Percentiles rank a stretch among this genome's conserved stretches.
Conservation (phyloP, 2,888 invertebrate species). For the Listrodromus nycthemerus region DNA sequence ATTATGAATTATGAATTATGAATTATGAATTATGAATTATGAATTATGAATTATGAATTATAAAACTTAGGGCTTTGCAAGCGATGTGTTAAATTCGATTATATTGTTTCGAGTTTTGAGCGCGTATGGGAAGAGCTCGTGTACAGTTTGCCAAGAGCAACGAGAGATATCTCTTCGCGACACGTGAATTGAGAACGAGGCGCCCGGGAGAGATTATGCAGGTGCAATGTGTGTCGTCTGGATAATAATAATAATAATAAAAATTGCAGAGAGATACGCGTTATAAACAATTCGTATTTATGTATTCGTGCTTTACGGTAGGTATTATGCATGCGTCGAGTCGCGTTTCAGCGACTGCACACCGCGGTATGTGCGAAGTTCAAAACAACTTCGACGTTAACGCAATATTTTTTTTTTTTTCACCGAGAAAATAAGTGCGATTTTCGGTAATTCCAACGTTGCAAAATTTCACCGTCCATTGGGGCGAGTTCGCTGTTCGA, state of each 20-base stretch:
- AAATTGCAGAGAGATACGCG: background rate
- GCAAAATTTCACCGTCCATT: background rate
- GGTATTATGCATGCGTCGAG: background rate
- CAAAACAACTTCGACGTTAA: background rate
- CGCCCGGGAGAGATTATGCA: slow-evolving; percentile 42
- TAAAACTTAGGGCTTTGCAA: too few relatives aligned
- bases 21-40: too few relatives aligned
- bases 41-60: too few relatives aligned
- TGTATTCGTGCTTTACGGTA: background rate
- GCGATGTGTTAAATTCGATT: background rate
- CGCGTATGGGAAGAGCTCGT: slow-evolving; percentile 1
- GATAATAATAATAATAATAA: slow-evolving; percentile 5
- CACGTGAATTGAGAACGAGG: slow-evolving; percentile 51
- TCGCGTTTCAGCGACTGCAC: background rate
- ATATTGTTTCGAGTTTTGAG: background rate
- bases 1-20: too few relatives aligned
- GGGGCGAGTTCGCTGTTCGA: too few relatives aligned
- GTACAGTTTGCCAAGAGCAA: background rate
- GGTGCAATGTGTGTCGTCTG: slow-evolving; percentile 27
- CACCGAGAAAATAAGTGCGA: background rate
- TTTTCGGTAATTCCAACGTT: background rate
- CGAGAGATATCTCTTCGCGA: slow-evolving; percentile 7
- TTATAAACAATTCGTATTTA: slow-evolving; percentile 28
- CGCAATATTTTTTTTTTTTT: background rate
- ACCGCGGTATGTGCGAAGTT: background rate